Conservation (phyloP, 2,888 invertebrate genomes). For the Portevinia maculata region DNA sequence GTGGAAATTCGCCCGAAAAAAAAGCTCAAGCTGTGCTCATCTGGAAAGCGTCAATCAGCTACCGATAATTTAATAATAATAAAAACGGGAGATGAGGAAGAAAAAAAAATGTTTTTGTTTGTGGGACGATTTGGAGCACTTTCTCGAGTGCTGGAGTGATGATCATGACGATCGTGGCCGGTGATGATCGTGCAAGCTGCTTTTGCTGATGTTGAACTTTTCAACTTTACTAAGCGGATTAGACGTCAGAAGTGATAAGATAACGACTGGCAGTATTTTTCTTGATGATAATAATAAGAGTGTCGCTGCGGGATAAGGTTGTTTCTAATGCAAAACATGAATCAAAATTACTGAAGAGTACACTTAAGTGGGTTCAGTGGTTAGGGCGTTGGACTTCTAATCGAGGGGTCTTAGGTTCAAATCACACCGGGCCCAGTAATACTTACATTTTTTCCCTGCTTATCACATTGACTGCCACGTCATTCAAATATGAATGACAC, state of each 20-base stretch:
- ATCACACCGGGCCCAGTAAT: too few species aligned
- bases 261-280: neutral
- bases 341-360: too few species aligned
- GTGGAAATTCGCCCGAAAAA: conserved; percentile 41
- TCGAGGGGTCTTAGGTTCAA: too few species aligned
- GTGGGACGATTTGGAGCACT: conserved; percentile 71
- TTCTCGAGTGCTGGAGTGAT: conserved; percentile 58
- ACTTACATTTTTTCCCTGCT: too few species aligned
- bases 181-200: conserved; percentile 3
- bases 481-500: too few species aligned
- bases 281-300: too few species aligned
- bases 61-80: conserved; percentile 74
- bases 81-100: conserved; percentile 26
- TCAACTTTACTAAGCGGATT: conserved; percentile 2
- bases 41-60: conserved; percentile 74
- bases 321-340: too few species aligned
- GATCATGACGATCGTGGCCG: conserved; percentile 22
- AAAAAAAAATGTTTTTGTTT: conserved; percentile 62
- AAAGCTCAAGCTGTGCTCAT: conserved; percentile 74
- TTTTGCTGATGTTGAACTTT: conserved; percentile 25
- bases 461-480: too few species aligned
- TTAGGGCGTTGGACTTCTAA: too few species aligned
- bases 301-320: too few species aligned
- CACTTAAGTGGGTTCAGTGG: too few species aligned
- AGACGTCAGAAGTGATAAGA: conserved; percentile 1